Conservation (phyloP, 1,140 invertebrate species). For the Leptinotarsa defecta region DNA sequence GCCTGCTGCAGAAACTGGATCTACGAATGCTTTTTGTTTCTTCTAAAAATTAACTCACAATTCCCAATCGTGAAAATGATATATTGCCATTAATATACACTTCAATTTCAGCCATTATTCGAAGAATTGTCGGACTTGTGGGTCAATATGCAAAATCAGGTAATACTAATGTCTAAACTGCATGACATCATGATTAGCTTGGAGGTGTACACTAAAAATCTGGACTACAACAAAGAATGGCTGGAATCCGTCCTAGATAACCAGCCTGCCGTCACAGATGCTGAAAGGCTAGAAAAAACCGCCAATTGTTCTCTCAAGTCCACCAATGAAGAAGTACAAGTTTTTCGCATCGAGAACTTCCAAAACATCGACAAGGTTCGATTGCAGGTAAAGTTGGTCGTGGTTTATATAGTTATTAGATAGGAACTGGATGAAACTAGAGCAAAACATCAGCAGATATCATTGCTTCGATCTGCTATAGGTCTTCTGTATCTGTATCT, state of each 20-base stretch:
- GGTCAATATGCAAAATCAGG: constrained; percentile 66
- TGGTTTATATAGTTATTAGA: background rate
- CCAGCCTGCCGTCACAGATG: constrained; percentile 54
- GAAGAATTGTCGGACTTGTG: constrained; percentile 65
- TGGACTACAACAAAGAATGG: constrained; percentile 41
- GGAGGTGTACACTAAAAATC: constrained; percentile 58
- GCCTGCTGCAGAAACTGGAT: too few relatives aligned
- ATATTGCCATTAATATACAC: too few relatives aligned
- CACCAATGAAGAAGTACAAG: constrained; percentile 44
- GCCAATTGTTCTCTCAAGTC: constrained; percentile 15
- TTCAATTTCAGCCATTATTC: constrained; percentile 64
- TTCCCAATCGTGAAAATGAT: too few relatives aligned
- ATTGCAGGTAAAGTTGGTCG: constrained; percentile 52
- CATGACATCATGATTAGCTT: constrained; percentile 62
- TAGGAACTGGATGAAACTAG: background rate
- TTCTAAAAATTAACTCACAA: too few relatives aligned
- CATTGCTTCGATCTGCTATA: too few relatives aligned
- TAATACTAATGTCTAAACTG: constrained; percentile 64
- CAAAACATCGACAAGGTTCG: constrained; percentile 58
- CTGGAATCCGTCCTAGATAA: constrained; percentile 31
- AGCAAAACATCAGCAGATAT: background rate
- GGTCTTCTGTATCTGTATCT: too few relatives aligned
- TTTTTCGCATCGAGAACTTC: constrained; percentile 55
- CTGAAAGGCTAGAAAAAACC: constrained; percentile 56
- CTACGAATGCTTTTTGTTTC: too few relatives aligned